A percentile compares a stretch with the other conserved stretches of the same genome.
These are phyloP conservation scores for Drosophila bifasciata DNA, from an alignment of 1,140 invertebrate genomes.

Conservation along the genomic window DNA sequence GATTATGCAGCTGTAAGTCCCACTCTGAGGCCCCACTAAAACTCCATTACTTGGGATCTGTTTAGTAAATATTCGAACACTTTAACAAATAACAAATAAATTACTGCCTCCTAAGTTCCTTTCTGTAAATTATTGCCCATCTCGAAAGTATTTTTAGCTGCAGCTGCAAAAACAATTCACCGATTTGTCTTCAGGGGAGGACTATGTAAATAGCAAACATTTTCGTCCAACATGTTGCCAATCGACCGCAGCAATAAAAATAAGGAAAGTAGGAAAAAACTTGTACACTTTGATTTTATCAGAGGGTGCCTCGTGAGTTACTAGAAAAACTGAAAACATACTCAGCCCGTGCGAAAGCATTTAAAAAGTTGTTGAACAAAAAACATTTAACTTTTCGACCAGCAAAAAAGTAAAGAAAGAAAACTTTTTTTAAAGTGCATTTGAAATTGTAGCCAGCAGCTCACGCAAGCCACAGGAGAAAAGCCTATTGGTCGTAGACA, in stretches of 20 bases:
- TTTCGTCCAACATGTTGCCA: constrained; percentile 27
- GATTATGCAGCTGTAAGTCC: constrained; percentile 15
- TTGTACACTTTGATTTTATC: constrained; percentile 29
- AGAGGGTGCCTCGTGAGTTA: not conserved
- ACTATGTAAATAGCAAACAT: not conserved
- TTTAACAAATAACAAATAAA: too few species aligned
- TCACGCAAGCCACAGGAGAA: constrained; percentile 19
- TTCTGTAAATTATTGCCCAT: too few species aligned
- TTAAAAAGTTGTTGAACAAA: constrained; percentile 35
- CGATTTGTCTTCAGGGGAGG: too few species aligned
- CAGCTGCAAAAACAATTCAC: too few species aligned
- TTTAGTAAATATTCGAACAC: too few species aligned
- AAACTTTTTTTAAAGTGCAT: constrained; percentile 32
- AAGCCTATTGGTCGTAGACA: too few species aligned
- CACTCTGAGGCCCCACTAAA: not conserved
- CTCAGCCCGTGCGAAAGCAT: constrained; percentile 31
- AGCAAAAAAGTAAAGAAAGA: not conserved
- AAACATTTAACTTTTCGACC: constrained; percentile 42
- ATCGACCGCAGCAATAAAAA: constrained; percentile 23
- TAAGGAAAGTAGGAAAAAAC: constrained; percentile 12
- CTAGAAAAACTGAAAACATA: not conserved
- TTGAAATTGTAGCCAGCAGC: constrained; percentile 8
- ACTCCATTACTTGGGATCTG: too few species aligned
- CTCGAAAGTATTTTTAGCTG: too few species aligned
- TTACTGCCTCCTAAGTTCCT: too few species aligned